Percentiles rank a stretch among this genome's conserved stretches.
Conservation (phyloP, 2,888 invertebrate genomes). For the Pachliopta kotzebuea region DNA sequence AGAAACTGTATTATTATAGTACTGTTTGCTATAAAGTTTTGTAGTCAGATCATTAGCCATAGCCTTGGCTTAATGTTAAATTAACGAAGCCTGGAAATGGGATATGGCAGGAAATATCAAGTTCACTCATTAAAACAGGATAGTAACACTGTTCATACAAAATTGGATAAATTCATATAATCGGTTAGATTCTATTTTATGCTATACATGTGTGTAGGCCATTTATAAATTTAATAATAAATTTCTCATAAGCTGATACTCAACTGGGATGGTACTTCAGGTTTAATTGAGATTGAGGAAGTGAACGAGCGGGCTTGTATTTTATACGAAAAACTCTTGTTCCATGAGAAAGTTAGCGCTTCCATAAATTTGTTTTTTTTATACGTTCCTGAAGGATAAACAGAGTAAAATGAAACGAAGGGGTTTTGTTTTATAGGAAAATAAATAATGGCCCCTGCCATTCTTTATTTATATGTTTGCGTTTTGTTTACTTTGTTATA, state of each 20-base stretch:
- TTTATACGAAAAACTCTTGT: constrained; percentile 2
- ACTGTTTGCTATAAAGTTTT: neutral
- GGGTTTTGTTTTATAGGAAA: constrained; percentile 3
- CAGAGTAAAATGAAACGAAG: constrained; percentile 8
- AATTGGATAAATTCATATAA: too few species aligned
- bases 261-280: neutral
- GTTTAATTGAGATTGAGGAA: constrained; percentile 3
- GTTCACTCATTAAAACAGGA: neutral
- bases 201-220: neutral
- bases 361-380: constrained; percentile 8
- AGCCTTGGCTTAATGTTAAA: neutral
- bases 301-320: constrained; percentile 3
- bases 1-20: too few species aligned
- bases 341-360: constrained; percentile 3
- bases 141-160: neutral
- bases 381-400: constrained; percentile 3
- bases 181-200: neutral
- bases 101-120: neutral
- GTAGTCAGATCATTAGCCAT: neutral
- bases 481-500: constrained; percentile 1
- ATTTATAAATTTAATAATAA: neutral
- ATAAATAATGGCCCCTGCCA: neutral
- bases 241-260: neutral
- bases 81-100: neutral
- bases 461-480: neutral